A percentile compares a stretch with the other conserved stretches of the same genome.
Conservation (phyloP, 2,888 invertebrate genomes). For the Phanerotoma sp. region DNA sequence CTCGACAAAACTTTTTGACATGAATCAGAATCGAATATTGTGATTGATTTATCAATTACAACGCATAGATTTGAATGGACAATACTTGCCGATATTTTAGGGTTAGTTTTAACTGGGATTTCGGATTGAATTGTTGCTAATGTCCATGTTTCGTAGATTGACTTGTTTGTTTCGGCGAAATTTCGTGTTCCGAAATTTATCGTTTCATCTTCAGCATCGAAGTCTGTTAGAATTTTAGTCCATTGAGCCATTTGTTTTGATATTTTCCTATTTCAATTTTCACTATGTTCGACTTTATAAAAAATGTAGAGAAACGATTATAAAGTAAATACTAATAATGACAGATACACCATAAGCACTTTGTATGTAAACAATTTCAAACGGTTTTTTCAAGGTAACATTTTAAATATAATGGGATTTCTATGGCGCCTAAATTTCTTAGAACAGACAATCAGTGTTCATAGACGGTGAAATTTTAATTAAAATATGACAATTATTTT, state of each 20-base stretch:
- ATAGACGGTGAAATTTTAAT: no score
- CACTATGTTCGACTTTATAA: not conserved
- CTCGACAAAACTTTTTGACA: slow-evolving; percentile 45
- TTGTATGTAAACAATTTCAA: not conserved
- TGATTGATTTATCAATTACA: slow-evolving; percentile 49
- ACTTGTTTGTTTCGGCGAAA: slow-evolving; percentile 55
- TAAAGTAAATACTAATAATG: no score
- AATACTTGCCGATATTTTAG: slow-evolving; percentile 38
- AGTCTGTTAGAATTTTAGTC: slow-evolving; percentile 56
- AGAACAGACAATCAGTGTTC: no score
- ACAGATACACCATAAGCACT: no score
- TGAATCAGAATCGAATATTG: slow-evolving; percentile 48
- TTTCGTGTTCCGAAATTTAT: slow-evolving; percentile 60
- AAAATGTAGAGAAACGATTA: not conserved
- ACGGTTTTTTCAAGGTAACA: no score
- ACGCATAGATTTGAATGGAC: slow-evolving; percentile 45
- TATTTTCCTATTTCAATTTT: not conserved
- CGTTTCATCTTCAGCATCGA: slow-evolving; percentile 60
- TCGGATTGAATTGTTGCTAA: slow-evolving; percentile 54
- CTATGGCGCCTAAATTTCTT: no score
- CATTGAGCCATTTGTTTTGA: slow-evolving; percentile 46
- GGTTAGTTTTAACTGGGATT: slow-evolving; percentile 33
- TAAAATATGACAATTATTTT: no score
- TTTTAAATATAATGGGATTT: no score
- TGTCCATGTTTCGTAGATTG: slow-evolving; percentile 59